These are phyloP conservation scores for Ariopsis seemanni DNA, from an alignment of 2,113 vertebrate species.

Conservation along the genomic window DNA sequence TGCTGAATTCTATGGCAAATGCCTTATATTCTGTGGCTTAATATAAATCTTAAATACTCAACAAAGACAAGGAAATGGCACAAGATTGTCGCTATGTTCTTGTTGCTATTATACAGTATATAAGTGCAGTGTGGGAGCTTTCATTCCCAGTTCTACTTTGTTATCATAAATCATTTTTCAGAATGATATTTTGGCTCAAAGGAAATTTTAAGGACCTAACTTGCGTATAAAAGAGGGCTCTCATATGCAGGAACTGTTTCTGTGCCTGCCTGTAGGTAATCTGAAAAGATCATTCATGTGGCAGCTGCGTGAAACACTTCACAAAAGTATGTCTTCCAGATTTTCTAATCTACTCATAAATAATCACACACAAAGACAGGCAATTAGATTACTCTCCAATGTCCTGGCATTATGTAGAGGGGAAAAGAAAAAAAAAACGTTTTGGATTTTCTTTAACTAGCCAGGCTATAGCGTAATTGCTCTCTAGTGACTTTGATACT, in stretches of 20 bases:
- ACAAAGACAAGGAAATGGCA: conserved; percentile 36
- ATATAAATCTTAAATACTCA: conserved; percentile 41
- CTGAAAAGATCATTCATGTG: conserved; percentile 62
- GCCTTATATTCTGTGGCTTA: conserved; percentile 5
- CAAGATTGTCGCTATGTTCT: conserved; percentile 31
- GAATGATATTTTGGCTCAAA: conserved; percentile 67
- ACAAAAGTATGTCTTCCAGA: conserved; percentile 68
- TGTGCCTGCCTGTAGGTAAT: conserved; percentile 70
- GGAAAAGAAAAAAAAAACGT: conserved; percentile 52
- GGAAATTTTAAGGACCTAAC: conserved; percentile 61
- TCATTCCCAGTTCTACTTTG: conserved; percentile 61
- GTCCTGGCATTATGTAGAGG: conserved; percentile 65
- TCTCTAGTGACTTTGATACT: conserved; percentile 76
- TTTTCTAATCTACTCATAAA: conserved; percentile 78
- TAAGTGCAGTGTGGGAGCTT: conserved; percentile 40
- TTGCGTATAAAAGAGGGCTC: conserved; percentile 55
- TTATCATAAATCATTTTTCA: conserved; percentile 45
- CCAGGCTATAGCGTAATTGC: conserved; percentile 76
- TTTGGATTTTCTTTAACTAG: conserved; percentile 75
- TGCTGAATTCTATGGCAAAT: conserved; percentile 31
- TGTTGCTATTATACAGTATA: conserved; percentile 15
- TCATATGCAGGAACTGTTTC: conserved; percentile 61
- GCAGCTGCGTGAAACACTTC: conserved; percentile 72
- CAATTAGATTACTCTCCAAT: conserved; percentile 77
- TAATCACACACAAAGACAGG: conserved; percentile 77